These are phyloP conservation scores for Chondrosia reniformis DNA, from an alignment of 37 sponge, comb jelly and placozoan species.

Conservation along the genomic window DNA sequence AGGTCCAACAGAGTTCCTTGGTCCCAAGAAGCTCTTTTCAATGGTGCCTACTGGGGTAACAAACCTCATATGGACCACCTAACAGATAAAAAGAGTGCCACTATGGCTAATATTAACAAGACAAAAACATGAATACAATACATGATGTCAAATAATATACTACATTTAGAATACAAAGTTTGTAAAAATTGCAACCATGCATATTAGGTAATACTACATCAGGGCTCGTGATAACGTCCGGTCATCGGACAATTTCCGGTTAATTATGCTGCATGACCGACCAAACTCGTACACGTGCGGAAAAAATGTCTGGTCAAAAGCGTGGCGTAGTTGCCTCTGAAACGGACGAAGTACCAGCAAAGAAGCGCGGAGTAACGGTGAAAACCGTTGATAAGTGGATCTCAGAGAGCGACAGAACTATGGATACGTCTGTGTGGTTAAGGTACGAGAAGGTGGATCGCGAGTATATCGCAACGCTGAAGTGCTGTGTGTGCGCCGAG, in stretches of 20 bases:
- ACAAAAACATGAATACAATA: too few species aligned
- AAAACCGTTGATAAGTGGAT: constrained; percentile 10
- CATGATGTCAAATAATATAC: too few species aligned
- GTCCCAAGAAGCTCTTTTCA: constrained; percentile 84
- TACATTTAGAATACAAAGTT: too few species aligned
- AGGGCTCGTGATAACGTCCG: constrained; percentile 2
- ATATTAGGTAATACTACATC: too few species aligned
- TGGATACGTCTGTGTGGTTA: constrained; percentile 13
- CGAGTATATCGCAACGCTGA: neutral
- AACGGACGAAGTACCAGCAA: neutral
- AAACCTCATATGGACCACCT: constrained; percentile 73
- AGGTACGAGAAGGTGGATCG: neutral
- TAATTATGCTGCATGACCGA: neutral
- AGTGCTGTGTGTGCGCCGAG: constrained; percentile 1
- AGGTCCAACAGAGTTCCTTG: constrained; percentile 89
- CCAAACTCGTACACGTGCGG: neutral
- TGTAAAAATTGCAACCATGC: too few species aligned
- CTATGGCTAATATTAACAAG: neutral
- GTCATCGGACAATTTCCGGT: constrained; percentile 8
- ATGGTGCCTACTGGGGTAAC: constrained; percentile 82
- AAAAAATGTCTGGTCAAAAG: neutral
- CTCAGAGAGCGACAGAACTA: neutral
- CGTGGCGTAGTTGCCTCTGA: neutral
- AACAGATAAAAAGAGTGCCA: neutral
- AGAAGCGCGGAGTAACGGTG: neutral